phyloP scores from a whole-genome alignment of 2,113 vertebrate species.

The Prionailurus bengalensis region DNA sequence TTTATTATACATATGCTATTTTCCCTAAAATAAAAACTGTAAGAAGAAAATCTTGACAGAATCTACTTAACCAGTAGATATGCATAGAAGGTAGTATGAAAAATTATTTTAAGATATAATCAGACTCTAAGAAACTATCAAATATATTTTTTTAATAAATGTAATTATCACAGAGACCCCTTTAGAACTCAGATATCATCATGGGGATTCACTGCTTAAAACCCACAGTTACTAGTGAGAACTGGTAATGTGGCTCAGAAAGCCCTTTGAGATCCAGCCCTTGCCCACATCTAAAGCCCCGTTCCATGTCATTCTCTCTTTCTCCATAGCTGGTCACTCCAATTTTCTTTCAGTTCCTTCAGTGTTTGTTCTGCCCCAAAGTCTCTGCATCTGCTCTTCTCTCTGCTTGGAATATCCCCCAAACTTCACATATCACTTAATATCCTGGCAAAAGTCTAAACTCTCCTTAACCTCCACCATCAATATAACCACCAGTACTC shows the following conservation, averaged over 20 bases:
- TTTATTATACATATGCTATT: not conserved
- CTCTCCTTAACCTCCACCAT: not conserved
- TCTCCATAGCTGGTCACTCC: not conserved
- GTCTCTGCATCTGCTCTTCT: not conserved
- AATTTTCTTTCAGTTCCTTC: not conserved
- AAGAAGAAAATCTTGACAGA: constrained; percentile 11
- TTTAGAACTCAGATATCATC: not conserved
- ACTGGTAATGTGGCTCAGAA: not conserved
- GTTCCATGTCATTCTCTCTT: not conserved
- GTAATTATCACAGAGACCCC: not conserved
- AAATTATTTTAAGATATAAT: not conserved
- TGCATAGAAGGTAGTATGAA: not conserved
- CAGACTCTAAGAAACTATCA: not conserved
- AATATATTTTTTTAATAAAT: not conserved
- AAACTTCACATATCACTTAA: not conserved
- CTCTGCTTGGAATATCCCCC: not conserved
- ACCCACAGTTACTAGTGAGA: not conserved
- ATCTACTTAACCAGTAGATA: not conserved
- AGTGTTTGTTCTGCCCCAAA: not conserved
- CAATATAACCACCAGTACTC: not conserved
- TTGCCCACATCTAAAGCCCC: not conserved
- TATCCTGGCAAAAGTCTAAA: not conserved
- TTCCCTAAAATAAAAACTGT: not conserved
- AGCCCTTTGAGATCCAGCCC: not conserved
- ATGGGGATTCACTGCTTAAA: not conserved